Conservation (phyloP, 2,113 vertebrate genomes). For the Toxotes chatareus region DNA sequence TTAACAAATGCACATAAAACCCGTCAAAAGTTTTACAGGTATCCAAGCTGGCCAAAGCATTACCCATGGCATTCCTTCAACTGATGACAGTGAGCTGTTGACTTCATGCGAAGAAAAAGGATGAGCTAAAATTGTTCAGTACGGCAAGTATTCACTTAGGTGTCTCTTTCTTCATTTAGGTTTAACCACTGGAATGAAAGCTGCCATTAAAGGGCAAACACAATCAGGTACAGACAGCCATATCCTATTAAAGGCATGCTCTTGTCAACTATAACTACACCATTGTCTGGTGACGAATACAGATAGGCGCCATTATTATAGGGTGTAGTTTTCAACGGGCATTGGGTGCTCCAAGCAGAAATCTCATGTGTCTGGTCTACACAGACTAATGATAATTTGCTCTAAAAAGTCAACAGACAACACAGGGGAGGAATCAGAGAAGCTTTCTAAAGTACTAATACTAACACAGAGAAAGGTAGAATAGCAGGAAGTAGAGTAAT, state of each 20-base stretch:
- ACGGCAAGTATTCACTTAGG: conserved; percentile 35
- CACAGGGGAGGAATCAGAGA: conserved; percentile 5
- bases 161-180: conserved; percentile 37
- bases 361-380: conserved; percentile 19
- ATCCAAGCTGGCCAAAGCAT: conserved; percentile 54
- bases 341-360: background rate
- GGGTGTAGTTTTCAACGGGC: conserved; percentile 29
- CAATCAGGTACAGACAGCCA: conserved; percentile 20
- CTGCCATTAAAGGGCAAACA: conserved; percentile 32
- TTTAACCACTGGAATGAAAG: conserved; percentile 40
- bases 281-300: conserved; percentile 40
- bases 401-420: conserved; percentile 19
- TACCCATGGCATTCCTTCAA: conserved; percentile 49
- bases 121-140: conserved; percentile 15
- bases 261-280: conserved; percentile 23
- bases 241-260: conserved; percentile 23
- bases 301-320: conserved; percentile 12
- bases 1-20: conserved; percentile 61
- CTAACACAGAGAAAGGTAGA: background rate
- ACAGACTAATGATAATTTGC: conserved; percentile 7
- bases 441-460: conserved; percentile 11
- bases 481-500: conserved; percentile 51
- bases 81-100: conserved; percentile 42
- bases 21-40: background rate
- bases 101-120: conserved; percentile 34